Conservation (phyloP, 2,113 vertebrate genomes). For the Pungitius pungitius region DNA sequence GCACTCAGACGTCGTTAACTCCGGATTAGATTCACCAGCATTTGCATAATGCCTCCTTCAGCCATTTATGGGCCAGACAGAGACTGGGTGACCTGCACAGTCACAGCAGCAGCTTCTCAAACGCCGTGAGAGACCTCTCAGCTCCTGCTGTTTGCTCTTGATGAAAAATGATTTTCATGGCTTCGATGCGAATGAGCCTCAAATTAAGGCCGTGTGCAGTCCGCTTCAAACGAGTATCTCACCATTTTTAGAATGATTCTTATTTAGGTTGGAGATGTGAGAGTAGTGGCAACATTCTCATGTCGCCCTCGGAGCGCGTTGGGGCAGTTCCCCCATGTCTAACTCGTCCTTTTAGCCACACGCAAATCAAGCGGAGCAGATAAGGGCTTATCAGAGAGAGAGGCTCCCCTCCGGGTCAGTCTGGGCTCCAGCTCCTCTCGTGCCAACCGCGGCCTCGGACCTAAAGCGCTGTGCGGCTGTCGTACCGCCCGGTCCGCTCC, state of each 20-base stretch:
- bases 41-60: slow-evolving; percentile 65
- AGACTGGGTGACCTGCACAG: not conserved
- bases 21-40: slow-evolving; percentile 63
- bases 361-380: not conserved
- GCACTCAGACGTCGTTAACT: slow-evolving; percentile 54
- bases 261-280: not conserved
- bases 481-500: slow-evolving; percentile 45
- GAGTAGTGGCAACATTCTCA: not conserved
- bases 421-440: slow-evolving; percentile 6
- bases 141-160: not conserved
- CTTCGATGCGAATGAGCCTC: no score
- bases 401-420: not conserved
- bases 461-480: slow-evolving; percentile 43
- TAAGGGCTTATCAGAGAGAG: not conserved
- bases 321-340: not conserved
- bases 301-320: not conserved
- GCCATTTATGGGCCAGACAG: slow-evolving; percentile 37
- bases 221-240: not conserved
- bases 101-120: not conserved
- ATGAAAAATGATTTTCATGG: not conserved
- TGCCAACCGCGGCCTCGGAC: not conserved
- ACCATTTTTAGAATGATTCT: not conserved
- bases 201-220: not conserved
- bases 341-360: not conserved
- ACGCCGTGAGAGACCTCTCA: not conserved